phyloP scores from a whole-genome alignment of 2,888 invertebrate species.

The Cheilosia vulpina region DNA sequence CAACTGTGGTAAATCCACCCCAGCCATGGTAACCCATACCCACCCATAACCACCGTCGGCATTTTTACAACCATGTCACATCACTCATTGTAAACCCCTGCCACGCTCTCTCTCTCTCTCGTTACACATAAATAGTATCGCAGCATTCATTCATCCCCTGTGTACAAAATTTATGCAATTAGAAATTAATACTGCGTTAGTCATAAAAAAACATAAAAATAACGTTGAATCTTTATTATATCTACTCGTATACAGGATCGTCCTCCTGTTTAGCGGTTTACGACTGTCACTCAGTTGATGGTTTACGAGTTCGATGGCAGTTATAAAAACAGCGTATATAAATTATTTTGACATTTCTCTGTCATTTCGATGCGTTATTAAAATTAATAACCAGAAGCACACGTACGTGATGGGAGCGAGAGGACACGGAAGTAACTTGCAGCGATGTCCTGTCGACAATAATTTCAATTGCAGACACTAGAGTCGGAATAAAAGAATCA shows the following conservation, averaged over 20 bases:
- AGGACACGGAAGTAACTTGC: slow-evolving; percentile 7
- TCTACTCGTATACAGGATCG: slow-evolving; percentile 10
- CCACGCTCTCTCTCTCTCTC: slow-evolving; percentile 3
- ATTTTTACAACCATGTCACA: slow-evolving; percentile 64
- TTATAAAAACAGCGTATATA: slow-evolving; percentile 65
- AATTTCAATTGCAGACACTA: slow-evolving; percentile 25
- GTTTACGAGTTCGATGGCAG: slow-evolving; percentile 69
- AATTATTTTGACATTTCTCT: slow-evolving; percentile 75
- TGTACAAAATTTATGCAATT: slow-evolving; percentile 71
- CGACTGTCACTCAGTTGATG: slow-evolving; percentile 69
- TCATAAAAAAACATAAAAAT: slow-evolving; percentile 59
- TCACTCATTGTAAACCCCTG: slow-evolving; percentile 50
- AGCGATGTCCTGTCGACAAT: slow-evolving; percentile 5
- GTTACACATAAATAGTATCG: slow-evolving; percentile 31
- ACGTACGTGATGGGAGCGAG: not conserved
- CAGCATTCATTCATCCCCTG: slow-evolving; percentile 56
- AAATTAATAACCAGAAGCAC: slow-evolving; percentile 69
- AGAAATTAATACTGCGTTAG: slow-evolving; percentile 74
- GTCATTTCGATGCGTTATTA: slow-evolving; percentile 69
- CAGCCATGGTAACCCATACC: slow-evolving; percentile 17
- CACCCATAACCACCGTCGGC: slow-evolving; percentile 21
- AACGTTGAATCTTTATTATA: slow-evolving; percentile 60
- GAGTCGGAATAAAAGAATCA: slow-evolving; percentile 25
- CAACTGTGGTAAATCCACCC: slow-evolving; percentile 62
- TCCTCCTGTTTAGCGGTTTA: slow-evolving; percentile 65